These are phyloP conservation scores for Cardiocondyla obscurior DNA, from an alignment of 1,140 invertebrate genomes.

Conservation along the genomic window DNA sequence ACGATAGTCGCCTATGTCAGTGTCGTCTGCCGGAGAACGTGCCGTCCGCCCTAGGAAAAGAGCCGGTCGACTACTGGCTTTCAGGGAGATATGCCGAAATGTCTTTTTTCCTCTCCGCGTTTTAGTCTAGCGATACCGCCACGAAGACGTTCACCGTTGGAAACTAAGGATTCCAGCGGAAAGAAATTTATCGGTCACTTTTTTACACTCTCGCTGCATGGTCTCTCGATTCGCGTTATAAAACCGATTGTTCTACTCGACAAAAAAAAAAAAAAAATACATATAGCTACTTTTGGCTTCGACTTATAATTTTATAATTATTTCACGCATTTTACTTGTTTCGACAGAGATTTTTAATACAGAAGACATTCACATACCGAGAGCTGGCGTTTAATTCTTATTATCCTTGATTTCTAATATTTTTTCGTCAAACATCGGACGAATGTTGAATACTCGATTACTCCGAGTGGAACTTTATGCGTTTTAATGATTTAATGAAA, in stretches of 20 bases:
- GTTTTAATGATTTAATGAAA: neutral
- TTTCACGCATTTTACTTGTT: too few relatives aligned
- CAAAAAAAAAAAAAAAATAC: too few relatives aligned
- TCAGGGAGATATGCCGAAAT: constrained; percentile 38
- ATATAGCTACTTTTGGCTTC: too few relatives aligned
- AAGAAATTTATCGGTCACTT: neutral
- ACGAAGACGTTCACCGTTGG: constrained; percentile 31
- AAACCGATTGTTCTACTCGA: neutral
- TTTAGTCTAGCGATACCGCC: constrained; percentile 27
- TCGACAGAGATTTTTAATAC: too few relatives aligned
- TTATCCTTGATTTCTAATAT: too few relatives aligned
- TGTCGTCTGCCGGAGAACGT: constrained; percentile 65
- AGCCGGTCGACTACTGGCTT: constrained; percentile 32
- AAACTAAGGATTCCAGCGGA: neutral
- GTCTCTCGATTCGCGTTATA: neutral
- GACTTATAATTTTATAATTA: too few relatives aligned
- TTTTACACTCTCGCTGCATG: neutral
- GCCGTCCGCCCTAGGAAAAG: neutral
- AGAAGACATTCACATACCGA: too few relatives aligned
- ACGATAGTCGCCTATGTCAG: constrained; percentile 66
- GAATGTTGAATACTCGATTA: too few relatives aligned
- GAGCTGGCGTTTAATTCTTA: too few relatives aligned
- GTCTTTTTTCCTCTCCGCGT: too few relatives aligned
- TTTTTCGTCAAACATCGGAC: too few relatives aligned
- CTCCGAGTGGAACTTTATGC: neutral